Evolutionary conservation across 2,113 vertebrate species (phyloP).

Genomic region (Nothoprocta pentlandii): DNA sequence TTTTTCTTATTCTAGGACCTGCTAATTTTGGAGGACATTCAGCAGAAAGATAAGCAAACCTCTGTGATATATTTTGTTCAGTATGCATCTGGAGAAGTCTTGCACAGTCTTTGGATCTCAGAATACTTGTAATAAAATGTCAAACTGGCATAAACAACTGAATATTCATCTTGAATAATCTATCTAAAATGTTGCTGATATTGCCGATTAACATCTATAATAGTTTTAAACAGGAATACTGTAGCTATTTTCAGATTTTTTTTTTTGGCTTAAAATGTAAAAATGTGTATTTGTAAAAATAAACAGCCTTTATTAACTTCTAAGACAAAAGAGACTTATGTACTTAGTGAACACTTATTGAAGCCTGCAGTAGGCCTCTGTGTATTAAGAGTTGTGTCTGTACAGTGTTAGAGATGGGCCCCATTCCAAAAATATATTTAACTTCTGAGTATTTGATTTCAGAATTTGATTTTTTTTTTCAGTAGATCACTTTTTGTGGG

Average conservation of each 20-base stretch:
- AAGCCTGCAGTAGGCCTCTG: background rate
- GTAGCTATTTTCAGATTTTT: background rate
- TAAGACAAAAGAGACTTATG: background rate
- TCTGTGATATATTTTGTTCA: background rate
- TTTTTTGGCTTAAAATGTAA: background rate
- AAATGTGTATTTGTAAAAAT: background rate
- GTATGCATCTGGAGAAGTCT: background rate
- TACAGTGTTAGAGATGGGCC: background rate
- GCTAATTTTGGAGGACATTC: background rate
- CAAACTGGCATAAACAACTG: background rate
- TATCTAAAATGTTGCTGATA: background rate
- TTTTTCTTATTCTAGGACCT: conserved; percentile 50
- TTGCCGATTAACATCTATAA: background rate
- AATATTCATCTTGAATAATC: background rate
- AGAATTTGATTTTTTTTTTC: background rate
- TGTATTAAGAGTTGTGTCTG: background rate
- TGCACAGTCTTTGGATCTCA: background rate
- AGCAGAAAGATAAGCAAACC: conserved; percentile 2
- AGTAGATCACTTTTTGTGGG: background rate
- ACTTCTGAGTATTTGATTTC: background rate
- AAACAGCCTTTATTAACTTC: background rate
- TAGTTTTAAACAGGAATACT: background rate
- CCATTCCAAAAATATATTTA: background rate
- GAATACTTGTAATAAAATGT: background rate
- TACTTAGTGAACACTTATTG: background rate